Conservation (phyloP, 2,113 vertebrate species). For the Vombatus ursinus region DNA sequence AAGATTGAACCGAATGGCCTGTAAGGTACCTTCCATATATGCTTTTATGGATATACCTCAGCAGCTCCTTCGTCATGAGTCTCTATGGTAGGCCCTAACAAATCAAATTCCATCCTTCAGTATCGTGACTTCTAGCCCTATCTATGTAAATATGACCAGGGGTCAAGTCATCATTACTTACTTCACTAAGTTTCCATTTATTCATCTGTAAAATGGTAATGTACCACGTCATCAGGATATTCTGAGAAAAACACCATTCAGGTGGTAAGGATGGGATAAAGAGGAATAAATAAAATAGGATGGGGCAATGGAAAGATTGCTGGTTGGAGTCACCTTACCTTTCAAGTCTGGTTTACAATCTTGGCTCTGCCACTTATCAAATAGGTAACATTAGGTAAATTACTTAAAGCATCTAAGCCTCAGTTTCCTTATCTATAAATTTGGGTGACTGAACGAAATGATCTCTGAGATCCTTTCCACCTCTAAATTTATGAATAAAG, state of each 20-base stretch:
- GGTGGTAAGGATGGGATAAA: neutral
- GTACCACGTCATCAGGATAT: neutral
- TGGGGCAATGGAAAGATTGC: neutral
- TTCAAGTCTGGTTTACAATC: neutral
- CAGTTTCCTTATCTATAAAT: neutral
- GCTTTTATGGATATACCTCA: neutral
- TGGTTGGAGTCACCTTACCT: neutral
- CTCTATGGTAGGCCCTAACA: neutral
- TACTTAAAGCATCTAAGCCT: neutral
- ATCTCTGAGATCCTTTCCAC: neutral
- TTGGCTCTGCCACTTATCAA: neutral
- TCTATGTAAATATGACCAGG: neutral
- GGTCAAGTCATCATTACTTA: neutral
- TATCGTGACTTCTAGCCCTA: neutral
- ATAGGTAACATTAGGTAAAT: neutral
- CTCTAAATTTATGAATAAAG: neutral
- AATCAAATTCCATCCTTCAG: neutral
- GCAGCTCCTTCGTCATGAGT: neutral
- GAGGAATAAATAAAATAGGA: neutral
- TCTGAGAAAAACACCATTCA: neutral
- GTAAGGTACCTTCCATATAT: neutral
- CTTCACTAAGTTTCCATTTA: neutral
- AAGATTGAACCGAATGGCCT: neutral
- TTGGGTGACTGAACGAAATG: neutral
- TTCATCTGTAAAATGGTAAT: neutral